Evolutionary conservation across 2,797 vertebrate genomes (phyloP), one percentile per base, ranked within the genome.

Genomic region (Clarias pachynema): DNA sequence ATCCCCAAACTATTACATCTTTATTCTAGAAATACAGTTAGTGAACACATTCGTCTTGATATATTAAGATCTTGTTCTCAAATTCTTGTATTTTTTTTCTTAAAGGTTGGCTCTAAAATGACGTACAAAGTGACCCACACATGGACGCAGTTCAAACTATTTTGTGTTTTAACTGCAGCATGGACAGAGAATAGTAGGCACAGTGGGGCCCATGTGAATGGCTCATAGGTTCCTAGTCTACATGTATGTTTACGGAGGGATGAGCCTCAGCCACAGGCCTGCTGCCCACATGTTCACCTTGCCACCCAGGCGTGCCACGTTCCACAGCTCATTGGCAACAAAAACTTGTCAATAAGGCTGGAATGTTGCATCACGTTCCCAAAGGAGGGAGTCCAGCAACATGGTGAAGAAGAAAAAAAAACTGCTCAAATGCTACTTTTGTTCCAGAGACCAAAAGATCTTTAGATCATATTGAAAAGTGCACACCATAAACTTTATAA

Each of bases 281-380:
- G 93, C 86, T 83, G 87, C 88, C 91, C 94, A 95, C 89, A 94
- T 95, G 94, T 94, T 91, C 86, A 87, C 86, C 86, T 87, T 90
- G 85, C 89, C 88, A 86, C 81, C 85, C 89, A 85, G 89, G 89
- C 75, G 69, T 70, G 79, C 85, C 57, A 20, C 57, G 68, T 90
- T 88, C 86, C 87, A 92, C 88, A 88, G 86, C 81, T 87, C 91
- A 92, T 93, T 92, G 91, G 73, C 87, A 91, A 91, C 69, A 86
- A 88, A 94, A 93, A 92, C 88, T 87, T 90, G 87, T 93, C 91
- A 95, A 91, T 92, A 91, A 90, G 86, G 83, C 86, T 89, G 87
- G 86, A 90, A 92, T 92, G 89, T 89, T 91, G 89, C 73, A 49
- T 90, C 88, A 87, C 44, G 81, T 87, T 56, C 15, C 12, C 80